Evolutionary conservation across 1,140 invertebrate species (phyloP).

Genomic region (Brachionus sp.): DNA sequence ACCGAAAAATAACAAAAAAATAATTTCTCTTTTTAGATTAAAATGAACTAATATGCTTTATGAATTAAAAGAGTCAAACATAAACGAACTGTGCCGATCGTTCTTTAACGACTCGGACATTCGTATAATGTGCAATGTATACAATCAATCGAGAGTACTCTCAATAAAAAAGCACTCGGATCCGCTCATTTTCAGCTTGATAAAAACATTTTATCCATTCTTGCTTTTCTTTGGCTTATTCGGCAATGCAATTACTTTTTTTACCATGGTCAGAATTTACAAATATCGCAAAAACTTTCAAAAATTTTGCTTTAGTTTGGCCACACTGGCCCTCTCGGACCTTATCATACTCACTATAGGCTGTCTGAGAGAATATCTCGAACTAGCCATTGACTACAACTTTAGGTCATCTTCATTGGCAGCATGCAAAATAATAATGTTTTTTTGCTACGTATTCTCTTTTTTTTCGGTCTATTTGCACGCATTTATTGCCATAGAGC

Average conservation of each 20-base stretch:
- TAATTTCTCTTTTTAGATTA: not conserved
- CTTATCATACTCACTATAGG: not conserved
- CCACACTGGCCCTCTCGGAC: not conserved
- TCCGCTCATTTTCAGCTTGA: not conserved
- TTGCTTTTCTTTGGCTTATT: not conserved
- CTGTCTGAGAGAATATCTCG: slow-evolving; percentile 25
- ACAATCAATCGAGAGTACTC: not conserved
- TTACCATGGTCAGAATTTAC: slow-evolving; percentile 25
- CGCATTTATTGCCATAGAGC: slow-evolving; percentile 15
- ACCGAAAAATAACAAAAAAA: not conserved
- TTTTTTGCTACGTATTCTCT: slow-evolving; percentile 6
- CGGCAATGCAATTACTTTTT: slow-evolving; percentile 5
- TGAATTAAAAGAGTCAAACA: not conserved
- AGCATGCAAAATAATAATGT: not conserved
- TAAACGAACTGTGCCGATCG: not conserved
- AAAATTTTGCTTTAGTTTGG: slow-evolving; percentile 30
- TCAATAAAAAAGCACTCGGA: not conserved
- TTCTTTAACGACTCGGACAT: slow-evolving; percentile 14
- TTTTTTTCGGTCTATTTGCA: slow-evolving; percentile 35
- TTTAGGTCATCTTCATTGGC: not conserved
- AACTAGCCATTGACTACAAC: not conserved
- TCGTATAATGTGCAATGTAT: not conserved
- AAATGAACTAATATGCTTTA: not conserved
- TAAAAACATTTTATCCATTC: slow-evolving; percentile 19
- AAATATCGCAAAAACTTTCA: not conserved